Evolutionary conservation across 2,113 vertebrate species (phyloP).

Genomic region (Rissa tridactyla): DNA sequence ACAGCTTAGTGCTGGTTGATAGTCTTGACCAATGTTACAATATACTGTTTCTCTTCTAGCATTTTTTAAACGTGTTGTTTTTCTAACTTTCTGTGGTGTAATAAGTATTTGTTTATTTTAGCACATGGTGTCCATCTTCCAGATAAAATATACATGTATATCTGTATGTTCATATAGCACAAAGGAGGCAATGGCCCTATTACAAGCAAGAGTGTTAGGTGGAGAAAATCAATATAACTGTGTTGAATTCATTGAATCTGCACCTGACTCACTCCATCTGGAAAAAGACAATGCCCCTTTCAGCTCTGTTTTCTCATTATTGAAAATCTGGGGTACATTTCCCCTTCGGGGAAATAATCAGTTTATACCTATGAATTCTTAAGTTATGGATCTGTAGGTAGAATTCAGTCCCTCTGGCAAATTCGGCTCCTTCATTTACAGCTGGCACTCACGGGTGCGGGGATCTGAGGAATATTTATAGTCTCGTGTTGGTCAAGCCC

Average conservation of each 20-base stretch:
- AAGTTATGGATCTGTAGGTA: neutral
- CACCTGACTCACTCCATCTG: neutral
- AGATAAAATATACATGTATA: neutral
- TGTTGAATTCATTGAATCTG: neutral
- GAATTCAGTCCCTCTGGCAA: neutral
- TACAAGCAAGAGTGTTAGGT: neutral
- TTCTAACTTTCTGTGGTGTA: neutral
- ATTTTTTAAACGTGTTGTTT: neutral
- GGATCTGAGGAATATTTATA: neutral
- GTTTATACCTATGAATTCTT: neutral
- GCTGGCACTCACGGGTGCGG: fast-evolving
- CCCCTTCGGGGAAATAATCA: neutral
- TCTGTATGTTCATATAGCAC: neutral
- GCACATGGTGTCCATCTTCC: neutral
- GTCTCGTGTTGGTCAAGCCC: neutral
- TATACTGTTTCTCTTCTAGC: neutral
- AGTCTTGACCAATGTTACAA: neutral
- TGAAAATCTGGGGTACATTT: neutral
- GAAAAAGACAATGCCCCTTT: neutral
- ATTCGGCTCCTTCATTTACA: neutral
- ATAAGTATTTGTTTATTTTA: neutral
- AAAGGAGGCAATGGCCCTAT: neutral
- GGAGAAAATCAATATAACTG: neutral
- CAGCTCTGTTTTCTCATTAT: neutral
- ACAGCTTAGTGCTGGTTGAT: neutral